These are phyloP conservation scores for Pteropus rufus DNA, from an alignment of 2,797 vertebrate genomes.

Conservation along the genomic window DNA sequence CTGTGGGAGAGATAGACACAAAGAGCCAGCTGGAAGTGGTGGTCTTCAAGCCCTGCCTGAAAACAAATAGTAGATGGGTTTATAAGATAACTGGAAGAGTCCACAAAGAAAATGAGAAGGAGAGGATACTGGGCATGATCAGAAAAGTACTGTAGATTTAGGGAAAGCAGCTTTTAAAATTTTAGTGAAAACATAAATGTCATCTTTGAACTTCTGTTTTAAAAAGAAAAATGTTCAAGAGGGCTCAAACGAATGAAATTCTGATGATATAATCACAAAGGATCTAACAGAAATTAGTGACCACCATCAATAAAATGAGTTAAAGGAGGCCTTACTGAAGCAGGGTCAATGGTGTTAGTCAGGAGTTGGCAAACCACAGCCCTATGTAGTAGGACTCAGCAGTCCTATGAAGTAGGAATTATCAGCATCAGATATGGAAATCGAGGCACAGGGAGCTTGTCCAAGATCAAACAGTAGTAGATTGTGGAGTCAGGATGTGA, in stretches of 20 bases:
- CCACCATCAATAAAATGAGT: neutral
- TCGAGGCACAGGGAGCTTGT: neutral
- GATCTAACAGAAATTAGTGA: neutral
- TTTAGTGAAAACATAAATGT: neutral
- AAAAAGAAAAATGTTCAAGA: neutral
- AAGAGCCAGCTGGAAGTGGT: neutral
- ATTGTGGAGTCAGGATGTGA: neutral
- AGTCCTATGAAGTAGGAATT: neutral
- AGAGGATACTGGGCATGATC: neutral
- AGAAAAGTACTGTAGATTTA: neutral
- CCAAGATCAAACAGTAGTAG: neutral
- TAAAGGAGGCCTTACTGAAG: neutral
- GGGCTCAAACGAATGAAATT: constrained; percentile 20
- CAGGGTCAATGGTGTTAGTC: neutral
- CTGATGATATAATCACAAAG: neutral
- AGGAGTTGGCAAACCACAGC: neutral
- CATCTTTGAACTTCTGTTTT: neutral
- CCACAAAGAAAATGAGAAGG: neutral
- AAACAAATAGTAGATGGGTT: neutral
- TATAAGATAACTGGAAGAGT: neutral
- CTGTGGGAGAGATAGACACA: neutral
- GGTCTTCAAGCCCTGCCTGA: neutral
- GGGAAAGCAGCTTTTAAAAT: neutral
- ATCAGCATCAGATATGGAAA: neutral
- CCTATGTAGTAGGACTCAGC: neutral